Conservation (phyloP, 2,888 invertebrate genomes). For the Mythimna ferrago region DNA sequence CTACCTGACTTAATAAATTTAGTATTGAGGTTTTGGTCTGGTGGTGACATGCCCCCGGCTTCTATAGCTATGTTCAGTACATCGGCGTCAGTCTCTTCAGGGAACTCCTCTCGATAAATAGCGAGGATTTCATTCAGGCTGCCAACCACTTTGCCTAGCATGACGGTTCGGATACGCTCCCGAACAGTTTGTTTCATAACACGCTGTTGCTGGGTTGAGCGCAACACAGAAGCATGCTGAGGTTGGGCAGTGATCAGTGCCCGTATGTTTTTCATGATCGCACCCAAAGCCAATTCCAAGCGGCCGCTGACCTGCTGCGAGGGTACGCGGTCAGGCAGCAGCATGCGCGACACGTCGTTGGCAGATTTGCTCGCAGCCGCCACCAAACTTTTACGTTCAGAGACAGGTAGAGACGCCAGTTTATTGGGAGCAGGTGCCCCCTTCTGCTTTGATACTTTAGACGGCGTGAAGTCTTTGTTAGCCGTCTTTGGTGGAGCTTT, state of each 20-base stretch:
- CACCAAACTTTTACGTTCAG: constrained; percentile 65
- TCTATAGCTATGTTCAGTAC: constrained; percentile 72
- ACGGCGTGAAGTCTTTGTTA: constrained; percentile 68
- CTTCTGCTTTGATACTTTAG: constrained; percentile 72
- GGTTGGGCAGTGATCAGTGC: constrained; percentile 44
- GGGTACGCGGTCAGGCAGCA: constrained; percentile 71
- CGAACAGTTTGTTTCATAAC: constrained; percentile 79
- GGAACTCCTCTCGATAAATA: constrained; percentile 75
- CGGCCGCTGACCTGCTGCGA: constrained; percentile 76
- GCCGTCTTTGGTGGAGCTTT: constrained; percentile 35
- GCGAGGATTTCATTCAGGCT: constrained; percentile 65
- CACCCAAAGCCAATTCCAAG: constrained; percentile 82
- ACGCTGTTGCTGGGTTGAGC: constrained; percentile 60
- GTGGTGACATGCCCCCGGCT: constrained; percentile 50
- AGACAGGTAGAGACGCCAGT: constrained; percentile 58
- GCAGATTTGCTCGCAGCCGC: constrained; percentile 48
- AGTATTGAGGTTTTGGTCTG: constrained; percentile 14
- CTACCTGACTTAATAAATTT: constrained; percentile 68
- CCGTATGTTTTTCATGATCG: constrained; percentile 77
- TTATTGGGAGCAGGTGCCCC: constrained; percentile 63
- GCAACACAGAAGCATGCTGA: constrained; percentile 50
- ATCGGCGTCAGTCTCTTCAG: constrained; percentile 73
- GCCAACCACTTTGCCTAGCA: constrained; percentile 77
- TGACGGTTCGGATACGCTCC: constrained; percentile 76
- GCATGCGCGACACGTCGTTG: constrained; percentile 52